phyloP scores from a whole-genome alignment of 2,113 vertebrate species.

The Cebidichthys violaceus region DNA sequence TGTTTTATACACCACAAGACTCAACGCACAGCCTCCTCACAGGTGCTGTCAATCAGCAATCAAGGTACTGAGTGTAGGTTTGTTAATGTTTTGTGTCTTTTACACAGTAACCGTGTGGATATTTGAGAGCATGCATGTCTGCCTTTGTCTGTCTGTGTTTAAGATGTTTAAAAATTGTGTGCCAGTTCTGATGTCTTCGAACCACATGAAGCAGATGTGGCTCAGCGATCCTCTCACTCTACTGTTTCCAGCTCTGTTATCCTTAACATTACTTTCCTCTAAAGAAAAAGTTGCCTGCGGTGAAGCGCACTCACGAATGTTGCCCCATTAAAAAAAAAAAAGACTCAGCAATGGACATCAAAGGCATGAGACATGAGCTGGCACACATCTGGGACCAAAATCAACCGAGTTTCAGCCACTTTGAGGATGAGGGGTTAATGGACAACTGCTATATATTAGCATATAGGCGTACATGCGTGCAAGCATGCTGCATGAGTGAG shows the following conservation, averaged over 20 bases:
- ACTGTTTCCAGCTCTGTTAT: conserved; percentile 58
- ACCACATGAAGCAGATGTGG: conserved; percentile 61
- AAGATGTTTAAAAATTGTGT: conserved; percentile 41
- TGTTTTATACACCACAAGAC: conserved; percentile 44
- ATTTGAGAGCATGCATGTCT: conserved; percentile 26
- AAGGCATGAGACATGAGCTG: conserved; percentile 52
- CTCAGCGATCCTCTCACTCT: conserved; percentile 42
- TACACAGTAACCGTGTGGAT: background rate
- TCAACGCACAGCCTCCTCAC: conserved; percentile 1
- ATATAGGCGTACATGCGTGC: conserved; percentile 22
- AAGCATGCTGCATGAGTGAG: conserved; percentile 28
- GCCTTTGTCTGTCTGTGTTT: conserved; percentile 15
- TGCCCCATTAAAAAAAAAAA: conserved; percentile 40
- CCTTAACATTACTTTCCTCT: conserved; percentile 39
- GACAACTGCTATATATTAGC: conserved; percentile 51
- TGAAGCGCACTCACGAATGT: conserved; percentile 49
- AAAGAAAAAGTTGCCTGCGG: conserved; percentile 54
- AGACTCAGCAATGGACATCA: conserved; percentile 40
- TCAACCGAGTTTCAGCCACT: conserved; percentile 41
- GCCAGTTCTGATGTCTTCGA: conserved; percentile 41
- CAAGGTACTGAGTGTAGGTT: background rate
- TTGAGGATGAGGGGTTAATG: conserved; percentile 20
- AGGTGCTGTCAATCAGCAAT: conserved; percentile 66
- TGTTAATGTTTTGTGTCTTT: background rate
- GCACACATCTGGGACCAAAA: conserved; percentile 66